Percentiles rank a stretch among this genome's conserved stretches.
These are phyloP conservation scores for Drosophila miranda DNA, from an alignment of 1,140 invertebrate species.

Conservation along the genomic window DNA sequence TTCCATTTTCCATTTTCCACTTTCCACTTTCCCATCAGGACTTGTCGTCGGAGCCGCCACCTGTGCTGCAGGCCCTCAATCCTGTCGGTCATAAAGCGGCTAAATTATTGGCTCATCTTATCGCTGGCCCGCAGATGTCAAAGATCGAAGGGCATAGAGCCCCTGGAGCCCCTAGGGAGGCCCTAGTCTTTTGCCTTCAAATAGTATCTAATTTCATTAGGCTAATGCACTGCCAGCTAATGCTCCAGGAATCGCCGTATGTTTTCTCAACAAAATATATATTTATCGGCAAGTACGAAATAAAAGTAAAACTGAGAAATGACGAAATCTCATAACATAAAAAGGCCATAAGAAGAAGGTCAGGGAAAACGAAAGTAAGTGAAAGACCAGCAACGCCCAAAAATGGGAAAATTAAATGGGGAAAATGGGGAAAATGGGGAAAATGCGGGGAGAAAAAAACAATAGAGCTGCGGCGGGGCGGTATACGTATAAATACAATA, in stretches of 20 bases:
- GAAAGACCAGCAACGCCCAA: constrained; percentile 55
- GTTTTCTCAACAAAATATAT: constrained; percentile 24
- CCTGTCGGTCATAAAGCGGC: constrained; percentile 52
- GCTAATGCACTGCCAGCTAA: constrained; percentile 26
- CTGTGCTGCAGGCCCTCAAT: constrained; percentile 43
- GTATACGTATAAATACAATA: constrained; percentile 65
- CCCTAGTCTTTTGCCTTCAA: not conserved
- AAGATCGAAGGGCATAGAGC: not conserved
- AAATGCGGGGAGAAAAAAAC: constrained; percentile 2
- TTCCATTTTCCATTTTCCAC: constrained; percentile 52
- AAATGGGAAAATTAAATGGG: constrained; percentile 58
- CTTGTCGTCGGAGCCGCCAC: constrained; percentile 30
- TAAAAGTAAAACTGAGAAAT: constrained; percentile 51
- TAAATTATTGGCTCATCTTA: constrained; percentile 45
- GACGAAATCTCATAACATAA: constrained; percentile 64
- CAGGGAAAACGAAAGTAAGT: not conserved
- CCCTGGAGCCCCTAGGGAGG: no score
- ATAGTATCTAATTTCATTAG: constrained; percentile 38
- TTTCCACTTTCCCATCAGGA: constrained; percentile 37
- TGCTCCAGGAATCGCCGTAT: not conserved
- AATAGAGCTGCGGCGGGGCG: constrained; percentile 1
- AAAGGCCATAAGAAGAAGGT: constrained; percentile 11
- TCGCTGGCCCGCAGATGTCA: not conserved
- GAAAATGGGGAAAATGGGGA: constrained; percentile 33
- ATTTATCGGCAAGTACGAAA: constrained; percentile 44